Evolutionary conservation across 2,797 vertebrate species (phyloP).

Genomic region (Myotis pilosus): DNA sequence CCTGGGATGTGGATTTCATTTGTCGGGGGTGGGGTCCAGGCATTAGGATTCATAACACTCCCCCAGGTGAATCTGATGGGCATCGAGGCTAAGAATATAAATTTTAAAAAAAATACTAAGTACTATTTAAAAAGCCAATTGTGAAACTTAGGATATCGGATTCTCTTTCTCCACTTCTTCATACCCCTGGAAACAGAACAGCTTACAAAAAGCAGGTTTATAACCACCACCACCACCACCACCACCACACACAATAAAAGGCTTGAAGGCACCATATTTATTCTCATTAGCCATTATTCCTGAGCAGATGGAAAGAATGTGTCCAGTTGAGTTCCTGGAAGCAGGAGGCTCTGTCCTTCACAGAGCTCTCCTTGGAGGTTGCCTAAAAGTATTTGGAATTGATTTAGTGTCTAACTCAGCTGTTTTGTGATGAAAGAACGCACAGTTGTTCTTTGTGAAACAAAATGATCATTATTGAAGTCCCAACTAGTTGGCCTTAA

Average conservation of each 20-base stretch:
- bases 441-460: background rate
- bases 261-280: background rate
- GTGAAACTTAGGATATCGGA: background rate
- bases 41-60: background rate
- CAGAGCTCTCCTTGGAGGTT: conserved; percentile 5
- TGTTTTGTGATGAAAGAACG: background rate
- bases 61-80: background rate
- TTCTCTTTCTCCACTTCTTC: conserved; percentile 1
- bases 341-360: background rate
- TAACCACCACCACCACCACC: background rate
- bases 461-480: background rate
- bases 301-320: background rate
- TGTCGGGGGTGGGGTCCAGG: background rate
- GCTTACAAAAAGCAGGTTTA: background rate
- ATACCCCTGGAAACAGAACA: background rate
- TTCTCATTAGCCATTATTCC: background rate
- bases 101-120: background rate
- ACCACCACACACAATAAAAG: background rate
- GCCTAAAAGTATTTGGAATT: background rate
- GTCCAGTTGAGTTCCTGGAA: conserved; percentile 40
- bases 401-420: background rate
- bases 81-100: background rate
- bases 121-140: conserved; percentile 16
- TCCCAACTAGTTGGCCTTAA: background rate
- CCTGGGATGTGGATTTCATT: background rate